Evolutionary conservation across 2,888 invertebrate genomes (phyloP).

Genomic region (Leistus spinibarbis): DNA sequence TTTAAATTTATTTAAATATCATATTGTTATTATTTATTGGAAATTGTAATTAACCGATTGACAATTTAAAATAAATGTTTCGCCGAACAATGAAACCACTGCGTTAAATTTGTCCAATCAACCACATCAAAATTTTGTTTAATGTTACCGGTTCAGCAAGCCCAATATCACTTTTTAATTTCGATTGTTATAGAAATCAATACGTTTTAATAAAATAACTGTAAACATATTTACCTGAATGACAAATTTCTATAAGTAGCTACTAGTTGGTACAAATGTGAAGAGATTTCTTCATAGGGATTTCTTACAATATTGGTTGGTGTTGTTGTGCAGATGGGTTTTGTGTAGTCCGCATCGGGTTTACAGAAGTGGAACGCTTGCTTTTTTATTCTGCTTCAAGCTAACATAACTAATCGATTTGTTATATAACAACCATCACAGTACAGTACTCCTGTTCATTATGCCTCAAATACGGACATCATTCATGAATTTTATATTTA

Average conservation of each 20-base stretch:
- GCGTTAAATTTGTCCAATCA: constrained; percentile 28
- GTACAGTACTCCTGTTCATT: background rate
- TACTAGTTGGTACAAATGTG: background rate
- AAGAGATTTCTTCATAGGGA: background rate
- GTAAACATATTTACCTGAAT: constrained; percentile 4
- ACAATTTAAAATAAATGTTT: background rate
- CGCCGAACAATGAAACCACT: constrained; percentile 14
- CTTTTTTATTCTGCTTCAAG: constrained; percentile 39
- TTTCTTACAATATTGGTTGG: constrained; percentile 25
- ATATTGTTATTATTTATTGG: background rate
- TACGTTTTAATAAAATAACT: constrained; percentile 29
- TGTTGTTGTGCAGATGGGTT: constrained; percentile 18
- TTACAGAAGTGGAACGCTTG: constrained; percentile 1
- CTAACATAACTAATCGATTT: constrained; percentile 44
- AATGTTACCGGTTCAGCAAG: constrained; percentile 15
- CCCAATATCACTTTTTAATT: constrained; percentile 29
- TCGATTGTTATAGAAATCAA: constrained; percentile 12
- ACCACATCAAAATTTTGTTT: constrained; percentile 25
- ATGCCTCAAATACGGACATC: background rate
- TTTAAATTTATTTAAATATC: background rate
- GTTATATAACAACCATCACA: constrained; percentile 40
- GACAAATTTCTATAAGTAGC: background rate
- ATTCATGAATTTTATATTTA: background rate
- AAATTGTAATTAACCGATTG: background rate
- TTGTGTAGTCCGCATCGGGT: background rate